Percentiles rank a stretch among this genome's conserved stretches.
Evolutionary conservation across 2,888 invertebrate species (phyloP).

Genomic region (Hofmannophila pseudospretella): DNA sequence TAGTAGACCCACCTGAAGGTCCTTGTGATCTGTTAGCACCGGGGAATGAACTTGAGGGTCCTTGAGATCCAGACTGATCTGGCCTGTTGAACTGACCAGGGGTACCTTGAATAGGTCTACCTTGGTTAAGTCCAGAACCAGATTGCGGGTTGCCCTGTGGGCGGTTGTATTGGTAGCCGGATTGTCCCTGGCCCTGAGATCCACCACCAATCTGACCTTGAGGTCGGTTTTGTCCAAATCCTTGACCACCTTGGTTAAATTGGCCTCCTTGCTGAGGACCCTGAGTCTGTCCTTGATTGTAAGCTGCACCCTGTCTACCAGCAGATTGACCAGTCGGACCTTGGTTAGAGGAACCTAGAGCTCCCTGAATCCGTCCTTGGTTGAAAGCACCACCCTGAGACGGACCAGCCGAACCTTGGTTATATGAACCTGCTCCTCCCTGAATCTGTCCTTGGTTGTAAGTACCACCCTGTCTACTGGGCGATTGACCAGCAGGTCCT

Average conservation of each 20-base stretch:
- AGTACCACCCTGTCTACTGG: background rate
- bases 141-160: constrained; percentile 14
- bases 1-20: background rate
- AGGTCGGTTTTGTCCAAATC: constrained; percentile 7
- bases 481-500: background rate
- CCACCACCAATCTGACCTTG: constrained; percentile 9
- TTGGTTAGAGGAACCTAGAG: constrained; percentile 6
- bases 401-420: background rate
- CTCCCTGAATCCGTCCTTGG: constrained; percentile 13
- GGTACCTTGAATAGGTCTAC: constrained; percentile 9
- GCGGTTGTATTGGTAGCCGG: constrained; percentile 24
- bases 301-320: constrained; percentile 8
- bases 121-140: constrained; percentile 1
- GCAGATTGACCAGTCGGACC: constrained; percentile 8
- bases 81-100: constrained; percentile 6
- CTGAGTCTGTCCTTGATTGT: constrained; percentile 5
- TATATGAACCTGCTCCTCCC: constrained; percentile 1
- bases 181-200: constrained; percentile 16
- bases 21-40: background rate
- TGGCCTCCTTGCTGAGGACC: constrained; percentile 8
- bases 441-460: constrained; percentile 5
- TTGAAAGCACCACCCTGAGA: constrained; percentile 7
- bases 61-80: constrained; percentile 4
- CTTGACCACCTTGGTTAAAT: constrained; percentile 15
- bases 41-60: constrained; percentile 12